These are phyloP conservation scores for Psilopogon haemacephalus DNA, from an alignment of 2,113 vertebrate genomes.

Conservation along the genomic window DNA sequence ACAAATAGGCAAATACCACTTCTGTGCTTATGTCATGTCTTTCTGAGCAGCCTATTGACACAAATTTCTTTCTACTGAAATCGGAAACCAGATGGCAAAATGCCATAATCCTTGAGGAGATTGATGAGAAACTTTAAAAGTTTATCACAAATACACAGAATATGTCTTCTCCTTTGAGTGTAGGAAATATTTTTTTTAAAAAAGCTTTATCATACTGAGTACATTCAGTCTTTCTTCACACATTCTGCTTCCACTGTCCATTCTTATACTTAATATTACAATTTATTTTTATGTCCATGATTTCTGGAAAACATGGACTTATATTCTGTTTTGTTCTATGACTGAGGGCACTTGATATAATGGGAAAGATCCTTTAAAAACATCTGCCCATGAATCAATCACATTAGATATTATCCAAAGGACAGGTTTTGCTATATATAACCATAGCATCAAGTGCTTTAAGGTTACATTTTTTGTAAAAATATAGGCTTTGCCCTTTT, in stretches of 20 bases:
- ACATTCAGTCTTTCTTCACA: too few relatives aligned
- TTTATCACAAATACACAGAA: background rate
- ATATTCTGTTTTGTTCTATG: background rate
- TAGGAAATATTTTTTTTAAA: background rate
- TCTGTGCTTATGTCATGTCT: background rate
- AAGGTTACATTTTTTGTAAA: background rate
- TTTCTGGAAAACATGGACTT: background rate
- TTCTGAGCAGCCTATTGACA: background rate
- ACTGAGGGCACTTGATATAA: background rate
- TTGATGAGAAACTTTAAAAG: background rate
- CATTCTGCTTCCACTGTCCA: background rate
- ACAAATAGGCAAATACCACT: background rate
- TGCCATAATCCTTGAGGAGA: background rate
- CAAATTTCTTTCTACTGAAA: background rate
- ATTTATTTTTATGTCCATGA: background rate
- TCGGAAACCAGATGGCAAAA: background rate
- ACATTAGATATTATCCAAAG: background rate
- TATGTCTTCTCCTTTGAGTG: background rate
- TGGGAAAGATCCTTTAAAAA: background rate
- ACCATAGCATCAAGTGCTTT: background rate
- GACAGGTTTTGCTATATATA: background rate
- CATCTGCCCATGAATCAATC: rapidly evolving
- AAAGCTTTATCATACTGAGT: background rate
- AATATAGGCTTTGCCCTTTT: background rate
- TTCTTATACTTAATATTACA: background rate